Percentiles rank a stretch among this genome's conserved stretches.
Evolutionary conservation across 2,888 invertebrate species (phyloP).

Genomic region (Andrena hattorfiana): DNA sequence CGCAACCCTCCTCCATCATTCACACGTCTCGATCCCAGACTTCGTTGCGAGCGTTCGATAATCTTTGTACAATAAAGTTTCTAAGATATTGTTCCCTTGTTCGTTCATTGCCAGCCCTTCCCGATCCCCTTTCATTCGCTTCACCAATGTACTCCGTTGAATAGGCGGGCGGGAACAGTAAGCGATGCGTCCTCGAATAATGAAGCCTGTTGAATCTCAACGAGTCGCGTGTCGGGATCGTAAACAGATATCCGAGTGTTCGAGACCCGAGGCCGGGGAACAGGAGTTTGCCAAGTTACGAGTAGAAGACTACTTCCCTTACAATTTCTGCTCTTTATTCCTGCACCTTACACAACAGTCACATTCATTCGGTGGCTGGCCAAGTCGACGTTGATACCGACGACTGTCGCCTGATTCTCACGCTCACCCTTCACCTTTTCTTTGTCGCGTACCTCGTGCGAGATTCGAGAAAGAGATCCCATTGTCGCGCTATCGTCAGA

Average conservation of each 20-base stretch:
- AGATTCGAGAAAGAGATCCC: slow-evolving; percentile 15
- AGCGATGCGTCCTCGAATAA: not conserved
- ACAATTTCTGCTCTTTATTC: too few relatives aligned
- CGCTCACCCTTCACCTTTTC: slow-evolving; percentile 24
- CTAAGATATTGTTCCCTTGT: slow-evolving; percentile 37
- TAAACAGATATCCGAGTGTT: not conserved
- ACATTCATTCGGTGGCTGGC: not conserved
- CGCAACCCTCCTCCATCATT: slow-evolving; percentile 42
- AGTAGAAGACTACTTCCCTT: too few relatives aligned
- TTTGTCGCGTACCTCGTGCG: not conserved
- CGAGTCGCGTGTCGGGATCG: not conserved
- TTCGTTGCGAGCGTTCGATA: slow-evolving; percentile 45
- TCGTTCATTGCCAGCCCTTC: not conserved
- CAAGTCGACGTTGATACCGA: not conserved
- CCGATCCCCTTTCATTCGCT: not conserved
- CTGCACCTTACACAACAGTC: too few relatives aligned
- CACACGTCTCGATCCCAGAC: slow-evolving; percentile 30
- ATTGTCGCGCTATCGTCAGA: not conserved
- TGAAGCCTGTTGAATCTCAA: slow-evolving; percentile 6
- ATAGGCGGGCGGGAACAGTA: not conserved
- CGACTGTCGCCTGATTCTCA: not conserved
- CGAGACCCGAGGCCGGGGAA: not conserved
- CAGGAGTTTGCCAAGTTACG: not conserved
- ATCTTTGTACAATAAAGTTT: slow-evolving; percentile 71
- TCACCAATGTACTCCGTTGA: not conserved